Conservation (phyloP, 2,113 vertebrate species). For the Phylloscopus trochiloides region DNA sequence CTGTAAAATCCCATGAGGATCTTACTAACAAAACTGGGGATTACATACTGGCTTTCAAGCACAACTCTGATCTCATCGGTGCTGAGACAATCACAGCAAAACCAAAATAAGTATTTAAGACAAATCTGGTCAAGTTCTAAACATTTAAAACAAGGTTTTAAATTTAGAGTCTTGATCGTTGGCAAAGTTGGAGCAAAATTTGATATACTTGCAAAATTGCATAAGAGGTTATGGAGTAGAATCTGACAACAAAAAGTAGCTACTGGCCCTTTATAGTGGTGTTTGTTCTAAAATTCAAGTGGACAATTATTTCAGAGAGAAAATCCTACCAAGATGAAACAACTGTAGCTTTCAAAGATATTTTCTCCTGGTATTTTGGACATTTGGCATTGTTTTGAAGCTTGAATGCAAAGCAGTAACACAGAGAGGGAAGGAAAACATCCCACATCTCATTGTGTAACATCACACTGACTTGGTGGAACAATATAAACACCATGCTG, state of each 20-base stretch:
- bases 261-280: not conserved
- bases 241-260: not conserved
- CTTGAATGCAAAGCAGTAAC: not conserved
- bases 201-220: not conserved
- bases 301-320: not conserved
- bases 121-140: not conserved
- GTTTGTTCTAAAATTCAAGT: not conserved
- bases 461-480: not conserved
- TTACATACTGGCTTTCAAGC: not conserved
- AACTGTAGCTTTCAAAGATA: not conserved
- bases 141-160: not conserved
- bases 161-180: not conserved
- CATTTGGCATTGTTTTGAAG: not conserved
- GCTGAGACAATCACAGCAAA: not conserved
- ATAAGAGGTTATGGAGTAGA: not conserved
- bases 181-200: not conserved
- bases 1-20: not conserved
- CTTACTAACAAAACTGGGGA: not conserved
- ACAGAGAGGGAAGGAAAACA: not conserved
- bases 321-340: not conserved
- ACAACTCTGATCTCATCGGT: not conserved
- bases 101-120: not conserved
- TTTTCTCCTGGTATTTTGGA: not conserved
- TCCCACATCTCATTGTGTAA: rapidly evolving
- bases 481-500: not conserved